phyloP scores from a whole-genome alignment of 1,140 invertebrate species.

The Radopholus similis region DNA sequence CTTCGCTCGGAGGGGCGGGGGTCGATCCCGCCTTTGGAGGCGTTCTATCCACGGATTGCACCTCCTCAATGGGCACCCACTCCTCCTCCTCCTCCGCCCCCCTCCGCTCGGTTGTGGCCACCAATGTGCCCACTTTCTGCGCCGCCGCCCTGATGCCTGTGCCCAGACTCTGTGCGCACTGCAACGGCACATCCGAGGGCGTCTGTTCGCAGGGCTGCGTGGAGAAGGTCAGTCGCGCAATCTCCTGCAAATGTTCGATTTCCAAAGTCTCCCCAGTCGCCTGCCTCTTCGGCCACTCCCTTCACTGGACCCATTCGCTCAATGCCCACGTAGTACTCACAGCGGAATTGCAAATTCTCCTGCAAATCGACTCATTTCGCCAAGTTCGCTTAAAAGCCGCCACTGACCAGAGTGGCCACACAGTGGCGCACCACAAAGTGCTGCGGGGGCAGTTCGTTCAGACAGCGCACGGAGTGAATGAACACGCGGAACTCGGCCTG shows the following conservation, averaged over 20 bases:
- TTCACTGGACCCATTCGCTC: conserved; percentile 1
- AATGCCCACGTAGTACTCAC: conserved; percentile 40
- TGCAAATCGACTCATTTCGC: not conserved
- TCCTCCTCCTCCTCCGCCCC: conserved; percentile 9
- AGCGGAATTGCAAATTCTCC: conserved; percentile 33
- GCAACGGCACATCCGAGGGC: conserved; percentile 26
- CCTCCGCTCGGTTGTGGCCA: not conserved
- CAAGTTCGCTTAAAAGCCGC: not conserved
- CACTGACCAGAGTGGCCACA: conserved; percentile 25
- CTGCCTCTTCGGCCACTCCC: not conserved
- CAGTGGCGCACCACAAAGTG: conserved; percentile 31
- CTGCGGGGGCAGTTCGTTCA: conserved; percentile 24
- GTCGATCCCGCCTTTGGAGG: not conserved
- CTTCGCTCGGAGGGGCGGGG: not conserved
- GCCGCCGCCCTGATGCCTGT: not conserved
- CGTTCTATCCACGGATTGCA: not conserved
- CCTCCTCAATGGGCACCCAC: conserved; percentile 14
- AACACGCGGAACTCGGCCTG: conserved; percentile 27
- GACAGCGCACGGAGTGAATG: conserved; percentile 21
- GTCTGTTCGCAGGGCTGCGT: conserved; percentile 25
- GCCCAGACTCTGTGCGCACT: not conserved
- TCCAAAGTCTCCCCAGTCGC: not conserved
- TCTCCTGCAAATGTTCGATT: conserved; percentile 3
- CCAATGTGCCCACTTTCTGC: not conserved
- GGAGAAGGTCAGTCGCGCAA: conserved; percentile 29